phyloP scores from a whole-genome alignment of 2,113 vertebrate species.

The Poicephalus gulielmi region DNA sequence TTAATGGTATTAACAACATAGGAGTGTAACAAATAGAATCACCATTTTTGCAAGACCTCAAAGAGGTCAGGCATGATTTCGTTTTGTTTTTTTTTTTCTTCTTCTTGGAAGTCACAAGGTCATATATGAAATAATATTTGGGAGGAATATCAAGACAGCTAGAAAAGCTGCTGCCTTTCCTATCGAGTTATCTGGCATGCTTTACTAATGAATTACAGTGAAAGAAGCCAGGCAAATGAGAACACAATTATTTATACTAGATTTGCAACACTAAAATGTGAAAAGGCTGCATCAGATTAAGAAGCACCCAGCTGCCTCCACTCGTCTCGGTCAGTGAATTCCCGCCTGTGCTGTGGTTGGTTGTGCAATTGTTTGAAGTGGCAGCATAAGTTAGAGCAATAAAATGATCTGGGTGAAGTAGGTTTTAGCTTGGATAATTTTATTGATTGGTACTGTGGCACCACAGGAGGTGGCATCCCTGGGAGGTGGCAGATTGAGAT shows the following conservation, averaged over 20 bases:
- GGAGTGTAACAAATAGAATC: slow-evolving; percentile 1
- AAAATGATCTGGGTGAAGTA: background rate
- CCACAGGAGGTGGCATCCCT: background rate
- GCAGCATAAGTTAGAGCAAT: background rate
- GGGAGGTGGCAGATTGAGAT: background rate
- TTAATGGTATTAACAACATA: slow-evolving; percentile 27
- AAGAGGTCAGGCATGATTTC: background rate
- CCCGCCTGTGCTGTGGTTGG: background rate
- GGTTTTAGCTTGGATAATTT: background rate
- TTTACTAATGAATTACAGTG: background rate
- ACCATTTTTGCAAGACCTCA: background rate
- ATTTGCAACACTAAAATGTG: background rate
- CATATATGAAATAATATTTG: background rate
- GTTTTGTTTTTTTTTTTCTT: background rate
- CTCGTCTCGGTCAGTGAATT: background rate
- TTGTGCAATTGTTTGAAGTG: background rate
- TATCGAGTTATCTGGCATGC: background rate
- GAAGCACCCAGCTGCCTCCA: background rate
- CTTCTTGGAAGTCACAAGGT: background rate
- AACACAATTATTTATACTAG: slow-evolving; percentile 3
- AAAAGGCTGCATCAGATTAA: background rate
- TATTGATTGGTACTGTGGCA: background rate
- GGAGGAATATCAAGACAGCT: background rate
- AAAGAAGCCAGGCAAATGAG: background rate
- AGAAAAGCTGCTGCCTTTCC: background rate